Base-by-base conservation (phyloP, 2,797 vertebrate species). In the Platalea minor region DNA sequence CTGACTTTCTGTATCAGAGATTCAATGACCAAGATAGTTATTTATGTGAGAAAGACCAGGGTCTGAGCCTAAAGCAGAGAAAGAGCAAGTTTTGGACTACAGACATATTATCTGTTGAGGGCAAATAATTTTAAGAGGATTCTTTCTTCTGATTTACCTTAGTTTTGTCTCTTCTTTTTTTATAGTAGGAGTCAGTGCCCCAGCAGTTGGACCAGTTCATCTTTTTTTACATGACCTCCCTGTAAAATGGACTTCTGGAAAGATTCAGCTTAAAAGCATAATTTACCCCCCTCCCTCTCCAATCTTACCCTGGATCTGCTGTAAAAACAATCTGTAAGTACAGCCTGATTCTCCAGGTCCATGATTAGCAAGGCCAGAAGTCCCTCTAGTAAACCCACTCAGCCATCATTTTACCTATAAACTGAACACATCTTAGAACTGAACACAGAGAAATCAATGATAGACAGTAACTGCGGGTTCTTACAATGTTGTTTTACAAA, bases 401-500 rank as follows among this genome's bases (percentile, higher is more conserved):
- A 90, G 53, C 4, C n/a, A 70, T 33, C 35, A 81, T 79, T 91
- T 89, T 82, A 64, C 28, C 33, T 76, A 8, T 51, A 59, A 83
- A 73, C 50, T 57, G 57, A 77, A 73, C 37, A 53, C 20, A 33
- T 82, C 33, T 73, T 73, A 75, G 61, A 92, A 64, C 8, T 3
- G 13, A 70, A 93, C 8, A 6, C 48, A 89, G 64, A 70, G 11
- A 89, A 88, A 91, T 60, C 60, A 73, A 24, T 6, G 14, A 74
- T 20, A 83, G 80, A 51, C 25, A 64, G 17, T 85, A 95, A 77
- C 82, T 91, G 68, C 2, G 4, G 26, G 28, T 50, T 89, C 41
- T 70, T 77, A 57, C 37, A 48, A 59, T 11, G 17, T 53, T 95
- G 69, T 80, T 95, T 94, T 91, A 76, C 63, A 82, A 94, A 96